Conservation (phyloP, 2,888 invertebrate genomes). For the Lycocerus yunnanus region DNA sequence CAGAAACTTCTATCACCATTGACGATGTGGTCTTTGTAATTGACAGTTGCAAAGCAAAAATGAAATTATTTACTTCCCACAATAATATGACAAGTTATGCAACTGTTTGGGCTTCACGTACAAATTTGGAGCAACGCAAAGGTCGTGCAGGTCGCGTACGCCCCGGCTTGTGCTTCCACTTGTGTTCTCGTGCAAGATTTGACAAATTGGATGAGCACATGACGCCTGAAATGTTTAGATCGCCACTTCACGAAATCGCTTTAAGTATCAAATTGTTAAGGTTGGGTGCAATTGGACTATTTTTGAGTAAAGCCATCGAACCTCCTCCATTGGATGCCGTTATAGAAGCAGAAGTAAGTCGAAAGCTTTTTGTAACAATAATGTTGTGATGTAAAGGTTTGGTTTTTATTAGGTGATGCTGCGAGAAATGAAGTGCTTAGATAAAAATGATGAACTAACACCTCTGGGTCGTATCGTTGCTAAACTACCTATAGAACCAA, state of each 20-base stretch:
- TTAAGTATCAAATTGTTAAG: slow-evolving; percentile 88
- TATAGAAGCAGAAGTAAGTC: slow-evolving; percentile 92
- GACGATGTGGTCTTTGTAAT: slow-evolving; percentile 98
- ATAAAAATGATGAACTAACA: slow-evolving; percentile 84
- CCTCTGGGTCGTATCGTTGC: slow-evolving; percentile 93
- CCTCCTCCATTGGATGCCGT: slow-evolving; percentile 98
- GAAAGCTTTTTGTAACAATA: not conserved
- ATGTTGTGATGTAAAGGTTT: not conserved
- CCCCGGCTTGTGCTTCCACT: slow-evolving; percentile 91
- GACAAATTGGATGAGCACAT: slow-evolving; percentile 82
- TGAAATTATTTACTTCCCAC: slow-evolving; percentile 96
- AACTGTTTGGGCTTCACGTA: slow-evolving; percentile 93
- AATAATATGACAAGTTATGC: slow-evolving; percentile 99
- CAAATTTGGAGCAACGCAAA: slow-evolving; percentile 92
- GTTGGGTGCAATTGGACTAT: slow-evolving; percentile 90
- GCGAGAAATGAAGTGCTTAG: slow-evolving; percentile 89
- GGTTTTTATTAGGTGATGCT: slow-evolving; percentile 50
- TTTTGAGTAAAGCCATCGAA: slow-evolving; percentile 93
- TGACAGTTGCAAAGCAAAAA: slow-evolving; percentile 95
- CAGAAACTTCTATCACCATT: slow-evolving; percentile 97
- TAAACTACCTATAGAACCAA: slow-evolving; percentile 92
- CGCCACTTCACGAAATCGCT: slow-evolving; percentile 93
- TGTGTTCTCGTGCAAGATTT: slow-evolving; percentile 80
- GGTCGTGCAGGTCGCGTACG: slow-evolving; percentile 94
- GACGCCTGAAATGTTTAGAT: slow-evolving; percentile 97